Conservation (phyloP, 2,113 vertebrate genomes). For the Manacus vitellinus region DNA sequence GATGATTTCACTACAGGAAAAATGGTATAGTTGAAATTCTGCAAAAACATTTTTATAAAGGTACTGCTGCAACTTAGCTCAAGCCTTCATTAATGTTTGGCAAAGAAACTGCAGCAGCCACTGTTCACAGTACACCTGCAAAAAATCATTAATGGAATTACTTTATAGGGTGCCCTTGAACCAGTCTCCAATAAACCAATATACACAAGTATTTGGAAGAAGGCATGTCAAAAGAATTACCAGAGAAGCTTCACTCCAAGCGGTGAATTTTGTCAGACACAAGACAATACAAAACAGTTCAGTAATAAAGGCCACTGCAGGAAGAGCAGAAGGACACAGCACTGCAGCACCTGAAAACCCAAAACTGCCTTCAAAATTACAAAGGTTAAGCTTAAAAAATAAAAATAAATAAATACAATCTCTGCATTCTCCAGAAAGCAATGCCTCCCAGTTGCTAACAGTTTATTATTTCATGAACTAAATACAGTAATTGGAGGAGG, state of each 20-base stretch:
- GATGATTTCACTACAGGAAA: background rate
- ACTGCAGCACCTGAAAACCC: background rate
- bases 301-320: background rate
- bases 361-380: background rate
- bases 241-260: background rate
- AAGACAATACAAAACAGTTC: background rate
- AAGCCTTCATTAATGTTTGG: background rate
- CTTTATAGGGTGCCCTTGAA: background rate
- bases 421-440: background rate
- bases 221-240: accelerated
- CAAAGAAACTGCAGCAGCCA: background rate
- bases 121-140: background rate
- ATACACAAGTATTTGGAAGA: background rate
- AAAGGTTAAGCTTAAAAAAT: background rate
- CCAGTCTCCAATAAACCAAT: background rate
- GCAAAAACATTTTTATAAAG: background rate
- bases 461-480: slow-evolving; percentile 9
- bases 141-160: background rate
- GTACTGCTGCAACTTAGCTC: background rate
- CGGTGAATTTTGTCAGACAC: background rate
- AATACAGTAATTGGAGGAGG: background rate
- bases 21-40: background rate
- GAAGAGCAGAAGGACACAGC: background rate
- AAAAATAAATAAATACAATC: background rate
- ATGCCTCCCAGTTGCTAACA: background rate